Conservation (phyloP, 2,113 vertebrate species). For the Lasiurus cinereus region DNA sequence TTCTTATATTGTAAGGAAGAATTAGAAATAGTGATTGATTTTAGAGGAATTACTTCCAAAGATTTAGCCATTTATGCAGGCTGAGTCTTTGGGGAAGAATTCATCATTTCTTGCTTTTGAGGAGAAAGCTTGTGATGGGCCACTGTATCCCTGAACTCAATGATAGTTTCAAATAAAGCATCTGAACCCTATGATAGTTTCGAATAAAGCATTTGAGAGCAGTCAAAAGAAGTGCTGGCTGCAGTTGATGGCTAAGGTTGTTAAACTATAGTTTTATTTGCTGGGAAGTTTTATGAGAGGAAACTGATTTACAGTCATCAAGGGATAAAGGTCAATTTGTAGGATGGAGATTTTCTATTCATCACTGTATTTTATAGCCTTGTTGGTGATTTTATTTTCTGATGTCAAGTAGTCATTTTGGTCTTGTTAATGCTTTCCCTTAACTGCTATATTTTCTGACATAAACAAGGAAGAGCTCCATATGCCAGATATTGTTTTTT, state of each 20-base stretch:
- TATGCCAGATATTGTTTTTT: neutral
- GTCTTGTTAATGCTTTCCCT: conserved; percentile 61
- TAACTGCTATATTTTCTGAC: conserved; percentile 26
- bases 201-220: conserved; percentile 53
- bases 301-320: conserved; percentile 42
- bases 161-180: conserved; percentile 60
- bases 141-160: conserved; percentile 8
- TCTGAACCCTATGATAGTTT: neutral
- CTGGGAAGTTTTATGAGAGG: conserved; percentile 38
- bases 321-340: conserved; percentile 65
- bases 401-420: conserved; percentile 66
- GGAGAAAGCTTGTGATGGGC: neutral
- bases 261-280: neutral
- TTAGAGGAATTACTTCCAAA: conserved; percentile 28
- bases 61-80: neutral
- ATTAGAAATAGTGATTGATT: conserved; percentile 40
- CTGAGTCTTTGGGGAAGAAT: conserved; percentile 28
- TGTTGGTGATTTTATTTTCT: conserved; percentile 66
- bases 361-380: conserved; percentile 19
- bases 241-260: neutral
- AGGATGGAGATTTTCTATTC: conserved; percentile 24
- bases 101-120: conserved; percentile 50
- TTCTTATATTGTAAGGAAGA: neutral
- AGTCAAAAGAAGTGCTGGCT: neutral
- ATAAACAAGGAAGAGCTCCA: neutral